A percentile compares a stretch with the other conserved stretches of the same genome.
phyloP scores from a whole-genome alignment of 2,888 invertebrate genomes.

The Tiliacea citrago region DNA sequence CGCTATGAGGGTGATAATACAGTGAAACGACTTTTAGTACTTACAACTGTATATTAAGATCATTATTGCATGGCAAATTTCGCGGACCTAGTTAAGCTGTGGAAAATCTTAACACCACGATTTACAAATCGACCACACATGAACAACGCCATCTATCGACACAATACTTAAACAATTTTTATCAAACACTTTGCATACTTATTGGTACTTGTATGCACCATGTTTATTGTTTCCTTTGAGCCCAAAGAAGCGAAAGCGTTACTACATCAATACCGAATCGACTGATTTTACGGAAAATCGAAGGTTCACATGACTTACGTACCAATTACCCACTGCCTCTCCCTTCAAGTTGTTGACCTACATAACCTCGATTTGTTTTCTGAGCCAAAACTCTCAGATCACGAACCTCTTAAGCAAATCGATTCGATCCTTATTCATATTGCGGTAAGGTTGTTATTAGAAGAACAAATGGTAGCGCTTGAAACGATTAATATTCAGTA shows the following conservation, averaged over 20 bases:
- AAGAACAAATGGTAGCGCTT: conserved; percentile 46
- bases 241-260: conserved; percentile 40
- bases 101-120: too few relatives aligned
- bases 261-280: conserved; percentile 57
- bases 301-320: conserved; percentile 71
- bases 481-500: conserved; percentile 73
- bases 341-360: conserved; percentile 78
- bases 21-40: too few relatives aligned
- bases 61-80: too few relatives aligned
- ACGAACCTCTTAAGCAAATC: conserved; percentile 65
- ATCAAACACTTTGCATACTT: conserved; percentile 3
- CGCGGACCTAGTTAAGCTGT: too few relatives aligned
- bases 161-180: too few relatives aligned
- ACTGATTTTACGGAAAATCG: conserved; percentile 70
- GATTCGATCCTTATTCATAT: conserved; percentile 69
- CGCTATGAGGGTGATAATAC: too few relatives aligned
- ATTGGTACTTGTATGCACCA: conserved; percentile 20
- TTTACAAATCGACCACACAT: too few relatives aligned
- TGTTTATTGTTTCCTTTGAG: conserved; percentile 35
- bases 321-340: conserved; percentile 74
- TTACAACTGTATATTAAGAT: too few relatives aligned
- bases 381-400: conserved; percentile 68
- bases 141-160: too few relatives aligned
- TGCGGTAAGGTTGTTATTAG: conserved; percentile 67
- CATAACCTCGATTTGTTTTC: conserved; percentile 67